These are phyloP conservation scores for Thera britannica DNA, from an alignment of 2,888 invertebrate genomes.

Conservation along the genomic window DNA sequence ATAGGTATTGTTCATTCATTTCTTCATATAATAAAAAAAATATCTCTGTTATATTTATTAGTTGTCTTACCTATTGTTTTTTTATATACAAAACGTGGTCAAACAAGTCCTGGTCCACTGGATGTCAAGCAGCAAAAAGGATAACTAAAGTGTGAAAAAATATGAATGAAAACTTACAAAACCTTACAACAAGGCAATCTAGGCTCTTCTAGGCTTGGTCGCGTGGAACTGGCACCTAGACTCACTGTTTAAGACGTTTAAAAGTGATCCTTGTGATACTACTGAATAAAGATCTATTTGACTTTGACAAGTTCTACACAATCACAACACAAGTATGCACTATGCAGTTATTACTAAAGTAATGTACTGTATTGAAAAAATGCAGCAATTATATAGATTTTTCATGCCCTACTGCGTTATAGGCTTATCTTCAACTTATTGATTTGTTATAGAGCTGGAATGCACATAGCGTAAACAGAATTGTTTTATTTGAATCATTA, in stretches of 20 bases:
- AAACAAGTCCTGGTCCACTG: no score
- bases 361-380: conserved; percentile 27
- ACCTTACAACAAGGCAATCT: no score
- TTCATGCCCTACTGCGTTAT: conserved; percentile 12
- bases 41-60: no score
- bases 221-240: no score
- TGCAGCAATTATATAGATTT: conserved; percentile 25
- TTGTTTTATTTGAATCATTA: neutral
- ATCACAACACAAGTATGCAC: conserved; percentile 13
- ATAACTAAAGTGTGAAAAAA: conserved; percentile 11
- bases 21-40: no score
- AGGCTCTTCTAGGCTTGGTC: no score
- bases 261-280: no score
- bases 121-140: neutral
- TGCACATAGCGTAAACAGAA: neutral
- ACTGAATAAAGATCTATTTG: no score
- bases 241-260: no score
- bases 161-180: conserved; percentile 17
- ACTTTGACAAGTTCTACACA: neutral
- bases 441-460: conserved; percentile 20
- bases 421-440: conserved; percentile 7
- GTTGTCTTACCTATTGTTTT: no score
- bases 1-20: no score
- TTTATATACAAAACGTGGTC: no score
- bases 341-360: conserved; percentile 14